A percentile compares a stretch with the other conserved stretches of the same genome.
Evolutionary conservation across 2,888 invertebrate genomes (phyloP).

Genomic region (Pammene fasciana): DNA sequence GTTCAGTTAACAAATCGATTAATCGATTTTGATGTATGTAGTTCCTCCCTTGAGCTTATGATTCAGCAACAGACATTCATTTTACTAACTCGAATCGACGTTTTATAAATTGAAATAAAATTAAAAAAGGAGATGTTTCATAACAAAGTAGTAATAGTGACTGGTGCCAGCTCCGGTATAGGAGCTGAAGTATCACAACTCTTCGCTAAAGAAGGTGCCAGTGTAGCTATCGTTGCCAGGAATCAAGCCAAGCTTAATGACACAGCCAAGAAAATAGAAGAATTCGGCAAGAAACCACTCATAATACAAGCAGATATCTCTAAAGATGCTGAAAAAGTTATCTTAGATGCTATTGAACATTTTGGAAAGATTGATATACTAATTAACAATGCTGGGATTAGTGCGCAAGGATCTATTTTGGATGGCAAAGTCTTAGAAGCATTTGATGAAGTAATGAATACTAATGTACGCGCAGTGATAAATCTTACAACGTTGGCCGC

Average conservation of each 20-base stretch:
- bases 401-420: slow-evolving; percentile 2
- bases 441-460: slow-evolving; percentile 4
- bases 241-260: background rate
- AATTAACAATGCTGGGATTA: background rate
- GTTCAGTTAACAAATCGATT: too few relatives aligned
- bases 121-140: background rate
- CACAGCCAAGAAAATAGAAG: slow-evolving; percentile 1
- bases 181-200: background rate
- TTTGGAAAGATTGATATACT: slow-evolving; percentile 1
- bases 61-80: too few relatives aligned
- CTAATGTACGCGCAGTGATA: background rate
- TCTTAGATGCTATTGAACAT: background rate
- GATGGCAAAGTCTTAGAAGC: background rate
- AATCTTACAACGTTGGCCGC: slow-evolving; percentile 3
- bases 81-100: too few relatives aligned
- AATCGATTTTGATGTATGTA: too few relatives aligned
- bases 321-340: background rate
- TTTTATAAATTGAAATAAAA: background rate
- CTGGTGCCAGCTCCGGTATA: background rate
- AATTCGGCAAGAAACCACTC: background rate
- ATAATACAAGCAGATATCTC: slow-evolving; percentile 6
- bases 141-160: slow-evolving; percentile 7
- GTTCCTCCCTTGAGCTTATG: too few relatives aligned
- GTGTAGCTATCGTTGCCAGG: slow-evolving; percentile 6
- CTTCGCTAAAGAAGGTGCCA: slow-evolving; percentile 15